Evolutionary conservation across 2,888 invertebrate genomes (phyloP).

Genomic region (Troides helena): DNA sequence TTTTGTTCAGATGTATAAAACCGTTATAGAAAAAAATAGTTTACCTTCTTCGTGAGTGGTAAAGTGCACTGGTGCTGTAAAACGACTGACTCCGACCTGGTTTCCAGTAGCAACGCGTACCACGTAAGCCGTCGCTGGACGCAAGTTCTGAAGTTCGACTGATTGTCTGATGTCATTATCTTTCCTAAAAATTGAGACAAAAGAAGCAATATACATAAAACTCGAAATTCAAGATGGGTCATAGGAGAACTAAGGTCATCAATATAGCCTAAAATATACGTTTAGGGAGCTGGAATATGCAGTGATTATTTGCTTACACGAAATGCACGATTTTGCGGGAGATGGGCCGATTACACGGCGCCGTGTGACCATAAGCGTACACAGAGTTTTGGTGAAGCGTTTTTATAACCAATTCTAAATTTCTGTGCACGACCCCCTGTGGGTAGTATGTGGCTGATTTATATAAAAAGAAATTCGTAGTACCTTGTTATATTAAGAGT

Average conservation of each 20-base stretch:
- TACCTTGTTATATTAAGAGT: constrained; percentile 66
- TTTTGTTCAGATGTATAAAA: no score
- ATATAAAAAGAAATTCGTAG: not conserved
- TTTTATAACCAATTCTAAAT: no score
- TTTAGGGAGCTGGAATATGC: no score
- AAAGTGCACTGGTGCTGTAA: constrained; percentile 66
- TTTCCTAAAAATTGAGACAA: constrained; percentile 47
- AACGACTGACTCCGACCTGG: constrained; percentile 69
- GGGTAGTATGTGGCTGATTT: not conserved
- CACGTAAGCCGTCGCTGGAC: constrained; percentile 67
- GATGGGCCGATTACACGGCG: no score
- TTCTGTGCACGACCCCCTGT: not conserved
- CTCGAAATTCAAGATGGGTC: no score
- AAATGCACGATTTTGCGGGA: no score
- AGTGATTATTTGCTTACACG: no score
- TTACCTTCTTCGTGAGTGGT: constrained; percentile 75
- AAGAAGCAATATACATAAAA: no score
- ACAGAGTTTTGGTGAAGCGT: no score
- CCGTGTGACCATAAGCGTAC: no score
- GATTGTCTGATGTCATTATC: constrained; percentile 63
- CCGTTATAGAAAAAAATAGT: not conserved
- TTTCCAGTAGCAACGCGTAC: constrained; percentile 70
- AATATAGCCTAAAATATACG: no score
- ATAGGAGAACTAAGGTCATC: not conserved
- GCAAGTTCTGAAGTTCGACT: constrained; percentile 60